Base-by-base conservation (phyloP, 2,797 vertebrate species). In the Tapera naevia region DNA sequence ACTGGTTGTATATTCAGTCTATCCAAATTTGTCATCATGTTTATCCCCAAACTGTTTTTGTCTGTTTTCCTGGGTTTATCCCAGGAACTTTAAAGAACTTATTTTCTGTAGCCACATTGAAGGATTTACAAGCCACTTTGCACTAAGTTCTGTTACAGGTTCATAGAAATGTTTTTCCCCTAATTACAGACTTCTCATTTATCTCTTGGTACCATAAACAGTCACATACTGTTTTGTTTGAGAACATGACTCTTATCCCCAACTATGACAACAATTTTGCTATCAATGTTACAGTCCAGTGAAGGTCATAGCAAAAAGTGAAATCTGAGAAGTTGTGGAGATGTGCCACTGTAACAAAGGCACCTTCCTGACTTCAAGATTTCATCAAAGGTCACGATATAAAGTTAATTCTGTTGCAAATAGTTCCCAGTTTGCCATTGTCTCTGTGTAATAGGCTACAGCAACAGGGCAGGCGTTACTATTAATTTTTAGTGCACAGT, bases 161-260 rank as follows among this genome's bases (percentile, higher is more conserved):
- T 64, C 8, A 43, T 12, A 22, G 19, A 54, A 35, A 48, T 48
- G 10, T 80, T 89, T 94, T 85, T 17, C 7, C 17, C 18, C 5
- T 62, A 32, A 46, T 62, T 73, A 54, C 3, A 73, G 30, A 35
- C 18, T 66, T 69, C 62, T 53, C 23, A 46, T 81, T 93, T 85
- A 37, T 61, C 17, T 80, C 79, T 76, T 61, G 23, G 10, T 80
- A 39, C 27, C 35, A 33, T 56, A 64, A 67, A 53, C 58, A 80
- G 56, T 33, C 67, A 58, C 56, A 83, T 51, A 35, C 28, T 48
- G 14, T 90, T 60, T 41, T 84, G 51, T 73, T 94, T 93, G 48
- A 94, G 54, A 86, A 79, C 32, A 22, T 17, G n/a, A 81, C n/a
- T 62, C 19, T 89, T 85, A 53, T 88, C 39, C n/a, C 37, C 16